phyloP scores from a whole-genome alignment of 64 coral and sea anemone species.

The Trachythela sp. region DNA sequence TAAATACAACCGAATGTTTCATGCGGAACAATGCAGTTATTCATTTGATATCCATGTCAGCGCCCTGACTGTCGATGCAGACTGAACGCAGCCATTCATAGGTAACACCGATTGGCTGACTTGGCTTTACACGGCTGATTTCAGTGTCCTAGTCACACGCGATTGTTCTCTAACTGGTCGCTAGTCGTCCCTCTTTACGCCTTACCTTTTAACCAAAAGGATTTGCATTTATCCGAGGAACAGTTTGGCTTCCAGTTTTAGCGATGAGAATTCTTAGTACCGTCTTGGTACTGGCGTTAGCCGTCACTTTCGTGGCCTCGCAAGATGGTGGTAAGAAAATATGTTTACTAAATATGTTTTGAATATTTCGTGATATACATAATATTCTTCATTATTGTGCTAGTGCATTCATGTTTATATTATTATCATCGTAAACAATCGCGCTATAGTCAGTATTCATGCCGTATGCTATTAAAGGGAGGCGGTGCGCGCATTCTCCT shows the following conservation, averaged over 20 bases:
- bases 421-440: background rate
- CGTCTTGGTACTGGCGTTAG: background rate
- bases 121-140: background rate
- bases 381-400: background rate
- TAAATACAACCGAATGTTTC: background rate
- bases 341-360: background rate
- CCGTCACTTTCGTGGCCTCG: background rate
- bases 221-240: background rate
- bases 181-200: conserved; percentile 10
- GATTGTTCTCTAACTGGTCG: conserved; percentile 9
- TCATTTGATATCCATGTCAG: conserved; percentile 13
- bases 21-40: background rate
- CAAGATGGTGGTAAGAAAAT: background rate
- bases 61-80: background rate
- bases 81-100: conserved; percentile 3
- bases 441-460: background rate
- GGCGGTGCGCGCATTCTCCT: background rate
- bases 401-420: background rate
- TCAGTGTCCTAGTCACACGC: conserved; percentile 10
- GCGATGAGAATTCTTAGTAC: conserved; percentile 3
- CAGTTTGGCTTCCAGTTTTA: background rate
- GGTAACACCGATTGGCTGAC: background rate
- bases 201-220: background rate
- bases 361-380: background rate
- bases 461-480: background rate